phyloP scores from a whole-genome alignment of 2,797 vertebrate genomes.

The Cephalopachus bancanus region DNA sequence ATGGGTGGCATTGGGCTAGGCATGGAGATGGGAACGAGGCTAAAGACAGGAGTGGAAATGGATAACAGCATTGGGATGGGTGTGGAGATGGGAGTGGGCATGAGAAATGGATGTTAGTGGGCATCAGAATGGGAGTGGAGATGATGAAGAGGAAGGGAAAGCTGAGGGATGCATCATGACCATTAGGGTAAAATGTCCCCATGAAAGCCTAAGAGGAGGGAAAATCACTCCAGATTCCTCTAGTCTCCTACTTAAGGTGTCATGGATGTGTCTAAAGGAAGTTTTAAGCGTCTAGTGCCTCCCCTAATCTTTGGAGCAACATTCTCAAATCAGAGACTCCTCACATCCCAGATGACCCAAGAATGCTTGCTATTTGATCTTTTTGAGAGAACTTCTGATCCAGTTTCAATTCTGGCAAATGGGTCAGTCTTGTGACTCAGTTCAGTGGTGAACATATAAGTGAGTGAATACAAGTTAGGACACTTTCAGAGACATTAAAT shows the following conservation, averaged over 20 bases:
- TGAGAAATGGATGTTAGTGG: fast-evolving
- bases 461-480: background rate
- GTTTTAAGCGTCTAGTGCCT: background rate
- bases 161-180: no score
- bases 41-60: no score
- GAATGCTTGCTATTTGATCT: conserved; percentile 24
- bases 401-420: conserved; percentile 17
- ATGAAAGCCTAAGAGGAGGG: background rate
- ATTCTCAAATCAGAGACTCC: conserved; percentile 4
- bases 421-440: background rate
- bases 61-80: fast-evolving
- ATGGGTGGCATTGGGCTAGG: no score
- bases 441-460: background rate
- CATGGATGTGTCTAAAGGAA: background rate
- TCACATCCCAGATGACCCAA: background rate
- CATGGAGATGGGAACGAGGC: no score
- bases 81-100: no score
- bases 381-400: background rate
- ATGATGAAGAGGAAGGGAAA: background rate
- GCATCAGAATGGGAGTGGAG: background rate
- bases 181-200: background rate
- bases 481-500: background rate
- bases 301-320: background rate
- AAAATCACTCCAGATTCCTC: background rate
- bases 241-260: background rate